Conservation (phyloP, 2,113 vertebrate genomes). For the Sclerurus mexicanus region DNA sequence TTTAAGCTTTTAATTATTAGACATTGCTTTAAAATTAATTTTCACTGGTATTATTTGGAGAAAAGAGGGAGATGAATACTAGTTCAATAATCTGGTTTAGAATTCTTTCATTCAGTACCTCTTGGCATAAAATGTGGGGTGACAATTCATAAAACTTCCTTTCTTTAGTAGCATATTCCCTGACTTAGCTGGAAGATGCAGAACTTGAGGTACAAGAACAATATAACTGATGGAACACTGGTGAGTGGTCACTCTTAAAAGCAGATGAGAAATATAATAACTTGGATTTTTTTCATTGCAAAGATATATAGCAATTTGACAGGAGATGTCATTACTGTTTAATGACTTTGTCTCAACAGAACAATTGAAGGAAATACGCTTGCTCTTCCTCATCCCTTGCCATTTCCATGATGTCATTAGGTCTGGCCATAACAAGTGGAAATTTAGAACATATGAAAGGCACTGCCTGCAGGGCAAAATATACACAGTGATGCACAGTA, state of each 20-base stretch:
- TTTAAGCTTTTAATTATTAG: background rate
- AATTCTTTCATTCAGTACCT: background rate
- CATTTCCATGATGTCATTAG: conserved; percentile 55
- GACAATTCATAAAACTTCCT: background rate
- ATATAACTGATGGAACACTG: background rate
- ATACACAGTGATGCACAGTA: background rate
- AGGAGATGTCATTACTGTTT: conserved; percentile 54
- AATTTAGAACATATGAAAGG: background rate
- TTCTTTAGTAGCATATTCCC: background rate
- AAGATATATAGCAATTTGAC: conserved; percentile 47
- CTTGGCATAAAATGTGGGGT: background rate
- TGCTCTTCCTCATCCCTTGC: conserved; percentile 45
- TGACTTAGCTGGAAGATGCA: background rate
- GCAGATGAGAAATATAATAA: background rate
- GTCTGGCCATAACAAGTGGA: conserved; percentile 45
- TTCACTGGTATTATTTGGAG: background rate
- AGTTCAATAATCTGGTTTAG: background rate
- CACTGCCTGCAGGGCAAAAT: background rate
- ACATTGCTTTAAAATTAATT: background rate
- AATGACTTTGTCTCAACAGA: conserved; percentile 43
- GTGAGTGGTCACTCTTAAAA: background rate
- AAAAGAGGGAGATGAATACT: background rate
- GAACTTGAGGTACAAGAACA: background rate
- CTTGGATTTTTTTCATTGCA: conserved; percentile 17
- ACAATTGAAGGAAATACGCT: conserved; percentile 62